Evolutionary conservation across 2,888 invertebrate species (phyloP), one percentile per base, ranked within the genome.

Genomic region (Volucella zonaria): DNA sequence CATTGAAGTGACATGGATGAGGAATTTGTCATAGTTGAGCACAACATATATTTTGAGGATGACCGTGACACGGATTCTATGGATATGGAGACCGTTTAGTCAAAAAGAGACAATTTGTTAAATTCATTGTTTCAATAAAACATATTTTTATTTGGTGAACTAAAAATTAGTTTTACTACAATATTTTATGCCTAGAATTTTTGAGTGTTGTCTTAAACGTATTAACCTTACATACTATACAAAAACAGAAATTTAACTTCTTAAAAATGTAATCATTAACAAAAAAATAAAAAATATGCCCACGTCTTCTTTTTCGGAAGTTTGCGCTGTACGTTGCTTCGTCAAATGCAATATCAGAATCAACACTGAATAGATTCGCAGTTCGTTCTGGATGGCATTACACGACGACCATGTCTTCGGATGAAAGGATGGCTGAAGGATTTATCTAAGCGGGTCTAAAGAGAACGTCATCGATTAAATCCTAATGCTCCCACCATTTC

Each of bases 91-190:
- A 18, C 51, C 9, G 14, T 15, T n/a, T 51, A 59, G 9, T 23
- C 15, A 45, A 56, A 10, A 45, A 31, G 23, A 61, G 54, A 78
- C 64, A 78, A 71, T 58, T 71, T 78, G 14, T 78, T 58, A 0
- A 78, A 23, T 23, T 51, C 71, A 78, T 74, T 45, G 18, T 43
- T 73, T 12, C 15, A 73, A 73, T 51, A 51, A 52, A 73, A 73
- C 23, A 38, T 73, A 14, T 73, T 73, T 4, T 51, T 61, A 31
- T n/a, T n/a, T n/a, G n/a, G n/a, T n/a, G n/a, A n/a, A n/a, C n/a
- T n/a, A n/a, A n/a, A n/a, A n/a, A n/a, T n/a, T n/a, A n/a, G n/a
- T n/a, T n/a, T n/a, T n/a, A n/a, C n/a, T n/a, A n/a, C n/a, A 51
- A 42, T 43, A 73, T 62, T 47, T 45, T 74, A 58, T 80, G 62